These are phyloP conservation scores for Alaudala cheleensis DNA, from an alignment of 2,113 vertebrate species.

Conservation along the genomic window DNA sequence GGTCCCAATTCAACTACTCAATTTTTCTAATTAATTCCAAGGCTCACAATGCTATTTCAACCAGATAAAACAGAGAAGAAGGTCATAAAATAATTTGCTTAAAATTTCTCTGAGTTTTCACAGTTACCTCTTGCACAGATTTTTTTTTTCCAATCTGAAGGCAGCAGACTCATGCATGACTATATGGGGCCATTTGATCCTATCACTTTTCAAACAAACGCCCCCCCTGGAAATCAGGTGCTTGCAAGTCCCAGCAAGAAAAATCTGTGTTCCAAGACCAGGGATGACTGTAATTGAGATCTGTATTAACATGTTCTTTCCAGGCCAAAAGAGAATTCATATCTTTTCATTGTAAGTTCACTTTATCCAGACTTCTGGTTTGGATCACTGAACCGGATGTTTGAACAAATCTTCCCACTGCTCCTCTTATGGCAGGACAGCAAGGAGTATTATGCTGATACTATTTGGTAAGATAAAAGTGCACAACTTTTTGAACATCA, in stretches of 20 bases:
- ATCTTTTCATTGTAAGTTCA: not conserved
- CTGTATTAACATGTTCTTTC: conserved; percentile 26
- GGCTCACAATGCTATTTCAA: not conserved
- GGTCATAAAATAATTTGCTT: not conserved
- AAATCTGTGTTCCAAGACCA: not conserved
- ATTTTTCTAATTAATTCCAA: not conserved
- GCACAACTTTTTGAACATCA: conserved; percentile 16
- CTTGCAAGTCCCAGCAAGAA: conserved; percentile 54
- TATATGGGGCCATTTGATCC: conserved; percentile 44
- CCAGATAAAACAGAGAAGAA: not conserved
- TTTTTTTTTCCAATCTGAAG: not conserved
- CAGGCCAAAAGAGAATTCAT: not conserved
- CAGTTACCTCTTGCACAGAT: conserved; percentile 29
- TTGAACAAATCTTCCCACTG: conserved; percentile 6
- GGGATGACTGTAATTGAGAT: conserved; percentile 37
- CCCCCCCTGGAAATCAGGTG: conserved; percentile 30
- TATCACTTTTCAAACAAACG: conserved; percentile 21
- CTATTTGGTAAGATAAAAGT: not conserved
- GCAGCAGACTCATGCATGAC: conserved; percentile 53
- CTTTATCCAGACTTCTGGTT: conserved; percentile 39
- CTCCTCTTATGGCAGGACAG: not conserved
- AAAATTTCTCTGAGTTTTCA: not conserved
- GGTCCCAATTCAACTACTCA: not conserved
- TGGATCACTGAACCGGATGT: not conserved
- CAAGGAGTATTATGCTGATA: not conserved